Base-by-base conservation (phyloP, 2,113 vertebrate genomes). In the Sturnira hondurensis region DNA sequence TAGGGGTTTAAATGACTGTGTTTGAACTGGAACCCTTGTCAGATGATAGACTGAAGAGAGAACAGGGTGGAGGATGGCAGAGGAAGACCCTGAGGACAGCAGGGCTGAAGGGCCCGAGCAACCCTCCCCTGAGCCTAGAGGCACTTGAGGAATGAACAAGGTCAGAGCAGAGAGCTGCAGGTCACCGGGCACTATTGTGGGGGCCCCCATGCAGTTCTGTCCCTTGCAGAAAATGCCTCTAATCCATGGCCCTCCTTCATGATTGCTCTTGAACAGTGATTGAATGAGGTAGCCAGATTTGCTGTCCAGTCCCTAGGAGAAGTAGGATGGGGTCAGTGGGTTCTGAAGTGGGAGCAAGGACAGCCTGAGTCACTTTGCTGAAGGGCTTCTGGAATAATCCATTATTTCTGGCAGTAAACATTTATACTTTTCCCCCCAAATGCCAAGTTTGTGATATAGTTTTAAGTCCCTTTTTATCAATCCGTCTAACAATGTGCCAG, bases 381-480 rank as follows among this genome's bases (percentile, higher is more conserved):
- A 47, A 97, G 52, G 26, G 76, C n/a, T 76, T 85, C 63, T 63
- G 41, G 43, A 58, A 90, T 56, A 81, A 76, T 68, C 43, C 33
- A 38, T 47, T 36, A n/a, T 78, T 76, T 33, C 76, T 80, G 63
- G 36, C 47, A 68, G 82, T 47, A 86, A 47, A 82, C 26, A 67
- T 43, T 91, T 71, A 89, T 73, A 28, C 36, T 50, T 95, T 91
- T 67, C 19, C 17, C 43, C 28, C 43, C 43, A 73, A 52, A 67
- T 77, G 38, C 41, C n/a, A 89, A 47, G 41, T 81, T 89, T 86
- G 52, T 52, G 58, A 82, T 88, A 20, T 47, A 85, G 47, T 89
- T 88, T 91, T 77, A 86, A 89, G 54, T 43, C 28, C n/a, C 28
- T 93, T 89, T 74, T 33, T n/a, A 95, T 89, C n/a, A 45, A 61